Conservation (phyloP, 2,113 vertebrate species). For the Neodontobutis hainanensis region DNA sequence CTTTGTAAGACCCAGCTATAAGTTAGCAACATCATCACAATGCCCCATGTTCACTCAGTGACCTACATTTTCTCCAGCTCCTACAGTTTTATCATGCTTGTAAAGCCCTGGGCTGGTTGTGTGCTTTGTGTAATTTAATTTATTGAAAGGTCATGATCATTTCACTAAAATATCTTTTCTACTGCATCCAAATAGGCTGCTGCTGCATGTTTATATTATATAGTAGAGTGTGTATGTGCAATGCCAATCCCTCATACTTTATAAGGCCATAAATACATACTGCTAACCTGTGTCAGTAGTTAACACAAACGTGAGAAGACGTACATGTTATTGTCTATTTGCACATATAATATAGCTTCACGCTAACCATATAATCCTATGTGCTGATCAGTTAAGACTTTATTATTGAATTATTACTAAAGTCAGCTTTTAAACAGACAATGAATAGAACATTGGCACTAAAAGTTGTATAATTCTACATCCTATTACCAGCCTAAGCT, state of each 20-base stretch:
- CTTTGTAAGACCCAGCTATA: slow-evolving; percentile 27
- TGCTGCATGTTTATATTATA: slow-evolving; percentile 9
- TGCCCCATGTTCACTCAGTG: slow-evolving; percentile 22
- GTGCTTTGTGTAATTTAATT: not conserved
- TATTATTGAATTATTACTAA: not conserved
- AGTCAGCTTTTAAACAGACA: slow-evolving; percentile 8
- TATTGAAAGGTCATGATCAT: slow-evolving; percentile 5
- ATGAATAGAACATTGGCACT: slow-evolving; percentile 11
- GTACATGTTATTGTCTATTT: too few species aligned
- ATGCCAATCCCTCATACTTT: slow-evolving; percentile 42
- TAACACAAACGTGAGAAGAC: too few species aligned
- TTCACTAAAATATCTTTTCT: slow-evolving; percentile 8
- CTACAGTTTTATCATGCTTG: slow-evolving; percentile 15
- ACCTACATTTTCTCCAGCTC: slow-evolving; percentile 30
- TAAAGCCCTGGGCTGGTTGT: not conserved
- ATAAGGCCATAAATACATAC: not conserved
- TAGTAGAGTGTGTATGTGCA: not conserved
- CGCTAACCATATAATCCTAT: not conserved
- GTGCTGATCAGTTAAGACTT: not conserved
- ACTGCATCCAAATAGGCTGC: slow-evolving; percentile 9
- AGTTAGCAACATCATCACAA: slow-evolving; percentile 40
- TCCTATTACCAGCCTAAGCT: slow-evolving; percentile 20
- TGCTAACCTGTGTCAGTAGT: too few species aligned
- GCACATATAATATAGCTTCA: not conserved
- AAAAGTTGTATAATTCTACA: slow-evolving; percentile 27